Conservation (phyloP, 2,113 vertebrate species). For the Seriola aureovittata region DNA sequence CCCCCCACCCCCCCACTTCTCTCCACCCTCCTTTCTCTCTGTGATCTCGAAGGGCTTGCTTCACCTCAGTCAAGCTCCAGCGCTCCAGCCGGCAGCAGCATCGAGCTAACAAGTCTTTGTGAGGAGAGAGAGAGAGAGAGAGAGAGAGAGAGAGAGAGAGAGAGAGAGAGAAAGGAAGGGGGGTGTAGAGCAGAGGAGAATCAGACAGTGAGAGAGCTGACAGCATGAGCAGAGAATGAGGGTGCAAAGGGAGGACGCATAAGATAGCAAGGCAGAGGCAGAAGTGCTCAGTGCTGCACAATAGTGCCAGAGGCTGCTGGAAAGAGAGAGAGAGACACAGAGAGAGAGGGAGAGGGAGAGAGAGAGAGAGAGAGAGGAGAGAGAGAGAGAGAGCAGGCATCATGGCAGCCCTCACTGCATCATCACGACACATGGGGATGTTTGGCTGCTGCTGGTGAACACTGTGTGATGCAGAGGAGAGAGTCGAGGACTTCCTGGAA, state of each 20-base stretch:
- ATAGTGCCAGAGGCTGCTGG: conserved; percentile 58
- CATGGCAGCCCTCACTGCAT: conserved; percentile 79
- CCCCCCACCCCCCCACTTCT: background rate
- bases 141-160: conserved; percentile 45
- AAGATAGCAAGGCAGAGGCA: conserved; percentile 48
- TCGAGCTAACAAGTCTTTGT: conserved; percentile 95
- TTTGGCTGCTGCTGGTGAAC: conserved; percentile 84
- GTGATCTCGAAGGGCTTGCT: conserved; percentile 89
- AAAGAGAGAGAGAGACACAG: conserved; percentile 20
- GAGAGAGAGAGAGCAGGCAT: conserved; percentile 61
- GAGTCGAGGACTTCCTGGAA: conserved; percentile 83
- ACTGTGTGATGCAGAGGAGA: conserved; percentile 84
- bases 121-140: conserved; percentile 71
- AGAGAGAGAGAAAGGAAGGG: conserved; percentile 2
- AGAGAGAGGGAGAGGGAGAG: conserved; percentile 42
- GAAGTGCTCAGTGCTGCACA: conserved; percentile 63
- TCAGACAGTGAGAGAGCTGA: conserved; percentile 59
- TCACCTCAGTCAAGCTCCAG: conserved; percentile 89
- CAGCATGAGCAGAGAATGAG: conserved; percentile 54
- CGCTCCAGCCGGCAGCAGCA: conserved; percentile 89
- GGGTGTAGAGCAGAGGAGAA: conserved; percentile 41
- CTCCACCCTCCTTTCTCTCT: conserved; percentile 49
- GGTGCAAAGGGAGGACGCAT: conserved; percentile 44
- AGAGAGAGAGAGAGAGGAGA: conserved; percentile 12
- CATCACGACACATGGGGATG: conserved; percentile 80